A percentile compares a stretch with the other conserved stretches of the same genome.
phyloP scores from a whole-genome alignment of 2,113 vertebrate species.

The Leptosomus discolor region DNA sequence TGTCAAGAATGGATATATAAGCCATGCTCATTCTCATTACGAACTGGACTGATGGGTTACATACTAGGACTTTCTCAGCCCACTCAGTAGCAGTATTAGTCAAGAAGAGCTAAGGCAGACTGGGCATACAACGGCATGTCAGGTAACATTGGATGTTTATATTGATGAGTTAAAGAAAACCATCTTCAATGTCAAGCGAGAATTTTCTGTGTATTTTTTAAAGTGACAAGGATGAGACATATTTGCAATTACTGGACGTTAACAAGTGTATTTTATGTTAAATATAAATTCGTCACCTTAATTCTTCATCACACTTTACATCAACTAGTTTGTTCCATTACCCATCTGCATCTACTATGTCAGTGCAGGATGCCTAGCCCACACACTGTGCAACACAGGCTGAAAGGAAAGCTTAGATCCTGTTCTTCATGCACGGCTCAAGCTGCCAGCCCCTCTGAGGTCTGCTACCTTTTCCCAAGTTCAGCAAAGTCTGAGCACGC shows the following conservation, averaged over 20 bases:
- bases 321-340: not conserved
- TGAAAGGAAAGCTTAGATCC: not conserved
- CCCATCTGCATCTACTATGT: not conserved
- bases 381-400: rapidly evolving
- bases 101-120: not conserved
- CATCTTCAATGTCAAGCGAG: not conserved
- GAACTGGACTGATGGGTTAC: not conserved
- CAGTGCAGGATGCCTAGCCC: rapidly evolving
- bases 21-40: not conserved
- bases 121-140: not conserved
- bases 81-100: not conserved
- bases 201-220: not conserved
- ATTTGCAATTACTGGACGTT: not conserved
- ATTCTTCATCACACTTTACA: not conserved
- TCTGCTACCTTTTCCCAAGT: not conserved
- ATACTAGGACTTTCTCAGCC: not conserved
- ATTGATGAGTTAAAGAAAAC: not conserved
- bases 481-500: not conserved
- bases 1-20: not conserved
- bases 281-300: not conserved
- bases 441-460: not conserved
- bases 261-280: not conserved
- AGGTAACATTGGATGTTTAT: not conserved
- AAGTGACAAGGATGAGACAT: not conserved
- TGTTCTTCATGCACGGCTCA: not conserved